Evolutionary conservation across 1,140 invertebrate genomes (phyloP).

Genomic region (Papilio polytes): DNA sequence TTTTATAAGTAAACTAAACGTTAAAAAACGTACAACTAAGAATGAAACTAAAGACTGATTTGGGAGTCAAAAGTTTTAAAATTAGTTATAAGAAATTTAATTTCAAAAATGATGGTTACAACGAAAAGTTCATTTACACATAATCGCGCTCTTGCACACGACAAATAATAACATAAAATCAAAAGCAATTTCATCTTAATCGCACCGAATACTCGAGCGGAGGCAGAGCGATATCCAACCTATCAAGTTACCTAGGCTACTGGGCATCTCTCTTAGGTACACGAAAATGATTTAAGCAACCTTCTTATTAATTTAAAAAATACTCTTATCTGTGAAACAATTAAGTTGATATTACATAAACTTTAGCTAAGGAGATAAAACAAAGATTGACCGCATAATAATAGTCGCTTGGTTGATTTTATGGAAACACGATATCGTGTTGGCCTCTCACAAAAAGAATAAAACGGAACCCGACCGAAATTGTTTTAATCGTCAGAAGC

Average conservation of each 20-base stretch:
- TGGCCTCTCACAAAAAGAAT: slow-evolving; percentile 80
- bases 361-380: slow-evolving; percentile 54
- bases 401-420: slow-evolving; percentile 83
- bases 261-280: slow-evolving; percentile 63
- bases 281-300: slow-evolving; percentile 53
- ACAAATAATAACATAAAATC: slow-evolving; percentile 64
- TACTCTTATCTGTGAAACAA: slow-evolving; percentile 45
- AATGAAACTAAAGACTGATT: neutral
- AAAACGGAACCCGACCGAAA: slow-evolving; percentile 78
- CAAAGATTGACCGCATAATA: slow-evolving; percentile 66
- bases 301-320: slow-evolving; percentile 40
- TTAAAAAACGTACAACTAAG: too few species aligned
- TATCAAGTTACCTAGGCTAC: slow-evolving; percentile 83
- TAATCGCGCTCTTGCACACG: slow-evolving; percentile 41
- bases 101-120: neutral
- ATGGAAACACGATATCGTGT: slow-evolving; percentile 82
- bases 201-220: slow-evolving; percentile 78
- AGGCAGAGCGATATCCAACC: slow-evolving; percentile 79
- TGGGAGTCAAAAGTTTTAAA: neutral
- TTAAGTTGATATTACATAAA: slow-evolving; percentile 51
- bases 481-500: slow-evolving; percentile 82
- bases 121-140: slow-evolving; percentile 12
- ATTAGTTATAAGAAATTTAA: neutral
- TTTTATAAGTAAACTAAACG: too few species aligned
- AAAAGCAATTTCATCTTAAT: slow-evolving; percentile 80